Evolutionary conservation across 2,888 invertebrate species (phyloP).

Genomic region (Keiferia lycopersicella): DNA sequence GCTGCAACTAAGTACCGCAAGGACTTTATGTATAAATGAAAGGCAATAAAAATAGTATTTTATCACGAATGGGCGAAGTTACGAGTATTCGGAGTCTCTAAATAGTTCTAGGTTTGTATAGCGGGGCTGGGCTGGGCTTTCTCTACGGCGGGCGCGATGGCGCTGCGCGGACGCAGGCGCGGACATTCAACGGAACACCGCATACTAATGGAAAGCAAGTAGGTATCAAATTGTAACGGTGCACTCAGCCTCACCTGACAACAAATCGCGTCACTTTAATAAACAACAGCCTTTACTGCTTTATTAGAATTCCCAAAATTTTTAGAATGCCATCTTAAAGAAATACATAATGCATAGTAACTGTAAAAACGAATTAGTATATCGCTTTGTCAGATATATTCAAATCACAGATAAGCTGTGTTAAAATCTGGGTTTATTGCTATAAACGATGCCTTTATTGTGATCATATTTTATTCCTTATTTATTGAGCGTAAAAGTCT

Average conservation of each 20-base stretch:
- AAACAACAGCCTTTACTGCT: conserved; percentile 71
- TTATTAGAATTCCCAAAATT: conserved; percentile 64
- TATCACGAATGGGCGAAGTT: conserved; percentile 62
- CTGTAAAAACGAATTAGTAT: conserved; percentile 56
- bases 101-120: conserved; percentile 58
- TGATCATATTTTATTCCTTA: conserved; percentile 37
- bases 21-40: conserved; percentile 52
- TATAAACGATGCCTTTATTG: conserved; percentile 34
- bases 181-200: conserved; percentile 65
- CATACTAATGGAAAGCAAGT: conserved; percentile 71
- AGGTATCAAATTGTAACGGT: conserved; percentile 78
- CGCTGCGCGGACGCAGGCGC: conserved; percentile 37
- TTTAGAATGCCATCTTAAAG: conserved; percentile 52
- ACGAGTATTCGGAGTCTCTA: conserved; percentile 61
- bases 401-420: conserved; percentile 31
- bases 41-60: conserved; percentile 57
- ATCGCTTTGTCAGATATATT: conserved; percentile 39
- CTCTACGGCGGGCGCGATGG: conserved; percentile 59
- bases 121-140: conserved; percentile 65
- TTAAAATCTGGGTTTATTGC: conserved; percentile 29
- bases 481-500: conserved; percentile 35
- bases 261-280: conserved; percentile 58
- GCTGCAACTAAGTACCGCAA: conserved; percentile 58
- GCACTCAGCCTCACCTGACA: conserved; percentile 56
- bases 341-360: conserved; percentile 68